Conservation (phyloP, 1,140 invertebrate species). For the Eurytemora carolleeae region DNA sequence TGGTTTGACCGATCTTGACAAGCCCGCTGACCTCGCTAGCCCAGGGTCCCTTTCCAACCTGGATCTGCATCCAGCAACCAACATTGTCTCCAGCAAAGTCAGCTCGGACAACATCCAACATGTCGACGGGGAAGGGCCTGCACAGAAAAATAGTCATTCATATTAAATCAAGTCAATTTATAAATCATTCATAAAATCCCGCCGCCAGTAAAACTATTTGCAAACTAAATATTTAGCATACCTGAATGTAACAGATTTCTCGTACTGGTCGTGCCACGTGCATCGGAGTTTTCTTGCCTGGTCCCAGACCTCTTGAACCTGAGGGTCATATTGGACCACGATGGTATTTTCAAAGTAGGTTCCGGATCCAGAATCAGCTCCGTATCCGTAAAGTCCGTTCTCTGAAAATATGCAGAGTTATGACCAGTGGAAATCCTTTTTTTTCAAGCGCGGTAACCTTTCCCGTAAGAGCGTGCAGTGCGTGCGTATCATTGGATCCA, state of each 20-base stretch:
- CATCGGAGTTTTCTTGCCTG: conserved; percentile 74
- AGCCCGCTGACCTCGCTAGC: conserved; percentile 79
- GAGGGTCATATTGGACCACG: conserved; percentile 77
- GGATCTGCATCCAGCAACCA: conserved; percentile 50
- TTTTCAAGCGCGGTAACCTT: no score
- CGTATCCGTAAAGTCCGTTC: conserved; percentile 59
- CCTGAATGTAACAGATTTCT: conserved; percentile 74
- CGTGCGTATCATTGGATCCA: no score
- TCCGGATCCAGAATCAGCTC: conserved; percentile 60
- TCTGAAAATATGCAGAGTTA: no score
- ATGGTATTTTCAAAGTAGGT: conserved; percentile 88
- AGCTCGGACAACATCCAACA: conserved; percentile 75
- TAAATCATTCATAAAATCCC: no score
- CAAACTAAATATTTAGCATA: no score
- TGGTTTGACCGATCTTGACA: conserved; percentile 84
- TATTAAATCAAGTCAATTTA: no score
- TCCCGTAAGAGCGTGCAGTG: no score
- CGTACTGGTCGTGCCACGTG: conserved; percentile 88
- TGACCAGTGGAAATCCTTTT: no score
- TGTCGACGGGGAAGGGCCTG: conserved; percentile 82
- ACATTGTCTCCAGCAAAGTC: conserved; percentile 88
- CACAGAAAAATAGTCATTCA: not conserved
- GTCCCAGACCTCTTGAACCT: conserved; percentile 91
- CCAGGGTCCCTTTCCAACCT: conserved; percentile 82
- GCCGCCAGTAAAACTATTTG: no score